A percentile compares a stretch with the other conserved stretches of the same genome.
phyloP scores from a whole-genome alignment of 2,113 vertebrate genomes.

The Murina feae region DNA sequence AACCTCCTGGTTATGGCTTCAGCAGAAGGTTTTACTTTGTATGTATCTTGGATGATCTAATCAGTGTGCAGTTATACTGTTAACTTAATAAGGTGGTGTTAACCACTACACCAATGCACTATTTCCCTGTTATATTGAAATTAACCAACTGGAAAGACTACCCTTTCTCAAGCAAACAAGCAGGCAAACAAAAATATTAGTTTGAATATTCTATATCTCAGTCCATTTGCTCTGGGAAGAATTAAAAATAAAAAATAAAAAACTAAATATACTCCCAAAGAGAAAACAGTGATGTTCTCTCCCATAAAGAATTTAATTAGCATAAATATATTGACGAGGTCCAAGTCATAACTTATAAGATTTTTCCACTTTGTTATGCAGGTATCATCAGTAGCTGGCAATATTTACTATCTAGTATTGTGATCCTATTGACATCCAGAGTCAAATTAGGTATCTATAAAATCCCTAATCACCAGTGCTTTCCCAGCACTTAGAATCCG shows the following conservation, averaged over 20 bases:
- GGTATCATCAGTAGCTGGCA: constrained; percentile 57
- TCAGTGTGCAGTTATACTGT: neutral
- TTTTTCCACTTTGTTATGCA: constrained; percentile 21
- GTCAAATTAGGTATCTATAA: constrained; percentile 73
- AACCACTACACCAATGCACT: neutral
- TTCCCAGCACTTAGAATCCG: constrained; percentile 69
- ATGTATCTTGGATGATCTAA: neutral
- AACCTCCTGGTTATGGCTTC: neutral
- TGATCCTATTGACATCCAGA: constrained; percentile 72
- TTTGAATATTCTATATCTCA: neutral
- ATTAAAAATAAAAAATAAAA: neutral
- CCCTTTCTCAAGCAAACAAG: constrained; percentile 2
- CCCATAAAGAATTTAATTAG: constrained; percentile 56
- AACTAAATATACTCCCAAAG: neutral
- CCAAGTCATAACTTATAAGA: constrained; percentile 52
- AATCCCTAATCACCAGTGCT: constrained; percentile 67
- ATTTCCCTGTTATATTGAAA: neutral
- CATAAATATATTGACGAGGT: constrained; percentile 59
- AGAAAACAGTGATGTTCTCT: constrained; percentile 15
- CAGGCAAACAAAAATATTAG: neutral
- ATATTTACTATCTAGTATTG: constrained; percentile 65
- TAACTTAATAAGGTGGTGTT: neutral
- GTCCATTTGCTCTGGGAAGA: neutral
- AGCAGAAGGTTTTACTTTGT: neutral
- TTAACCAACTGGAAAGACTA: neutral